Evolutionary conservation across 2,113 vertebrate genomes (phyloP).

Genomic region (Actinemys pallida): DNA sequence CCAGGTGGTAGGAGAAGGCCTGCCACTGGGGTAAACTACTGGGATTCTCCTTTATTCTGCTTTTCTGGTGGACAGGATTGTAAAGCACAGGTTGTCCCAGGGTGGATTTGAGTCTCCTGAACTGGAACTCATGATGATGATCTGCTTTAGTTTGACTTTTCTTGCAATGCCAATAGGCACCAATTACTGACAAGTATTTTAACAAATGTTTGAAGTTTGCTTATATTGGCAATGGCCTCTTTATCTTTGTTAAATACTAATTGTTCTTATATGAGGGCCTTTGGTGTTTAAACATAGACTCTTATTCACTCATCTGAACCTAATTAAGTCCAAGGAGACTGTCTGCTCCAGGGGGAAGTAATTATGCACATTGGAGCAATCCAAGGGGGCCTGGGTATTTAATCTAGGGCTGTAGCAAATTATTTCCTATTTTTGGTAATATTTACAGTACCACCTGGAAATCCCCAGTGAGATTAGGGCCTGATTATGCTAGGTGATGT

Average conservation of each 20-base stretch:
- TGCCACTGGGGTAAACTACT: not conserved
- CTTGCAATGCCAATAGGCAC: not conserved
- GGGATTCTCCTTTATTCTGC: not conserved
- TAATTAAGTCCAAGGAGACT: not conserved
- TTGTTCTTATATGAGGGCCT: not conserved
- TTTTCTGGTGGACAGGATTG: not conserved
- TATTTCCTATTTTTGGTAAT: not conserved
- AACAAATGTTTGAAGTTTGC: not conserved
- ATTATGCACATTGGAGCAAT: not conserved
- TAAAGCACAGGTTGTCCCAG: not conserved
- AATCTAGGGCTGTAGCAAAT: not conserved
- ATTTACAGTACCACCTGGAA: not conserved
- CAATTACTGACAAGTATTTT: not conserved
- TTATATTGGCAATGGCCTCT: not conserved
- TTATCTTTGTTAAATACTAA: conserved; percentile 7
- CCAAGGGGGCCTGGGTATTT: not conserved
- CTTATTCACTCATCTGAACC: not conserved
- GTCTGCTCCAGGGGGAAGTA: not conserved
- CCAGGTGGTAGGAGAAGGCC: not conserved
- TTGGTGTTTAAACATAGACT: not conserved
- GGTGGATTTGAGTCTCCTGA: not conserved
- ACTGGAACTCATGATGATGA: not conserved
- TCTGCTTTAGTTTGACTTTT: not conserved
- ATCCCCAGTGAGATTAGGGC: not conserved
- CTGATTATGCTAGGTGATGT: not conserved